Conservation (phyloP, 1,140 invertebrate genomes). For the Trichonephila clavipes region DNA sequence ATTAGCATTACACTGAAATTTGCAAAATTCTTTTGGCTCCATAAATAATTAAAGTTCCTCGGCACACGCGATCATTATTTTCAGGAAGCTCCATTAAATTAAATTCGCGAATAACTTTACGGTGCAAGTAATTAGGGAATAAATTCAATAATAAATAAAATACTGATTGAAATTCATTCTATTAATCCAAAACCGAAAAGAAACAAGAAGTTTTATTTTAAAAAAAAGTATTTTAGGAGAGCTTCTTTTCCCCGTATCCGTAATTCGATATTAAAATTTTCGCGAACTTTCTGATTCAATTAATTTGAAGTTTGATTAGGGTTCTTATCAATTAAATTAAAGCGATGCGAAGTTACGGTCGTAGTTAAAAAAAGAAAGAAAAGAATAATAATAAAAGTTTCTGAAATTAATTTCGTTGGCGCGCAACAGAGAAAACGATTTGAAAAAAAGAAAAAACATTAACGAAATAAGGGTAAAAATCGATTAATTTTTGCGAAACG, state of each 20-base stretch:
- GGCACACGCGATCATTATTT: constrained; percentile 3
- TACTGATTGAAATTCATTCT: constrained; percentile 70
- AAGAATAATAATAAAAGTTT: constrained; percentile 52
- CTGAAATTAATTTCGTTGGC: constrained; percentile 65
- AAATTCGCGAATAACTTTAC: constrained; percentile 55
- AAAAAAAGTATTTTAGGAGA: constrained; percentile 60
- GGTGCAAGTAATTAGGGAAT: constrained; percentile 56
- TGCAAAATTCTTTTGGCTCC: not conserved
- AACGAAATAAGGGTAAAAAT: constrained; percentile 47
- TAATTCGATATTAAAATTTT: constrained; percentile 74
- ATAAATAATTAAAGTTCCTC: constrained; percentile 56
- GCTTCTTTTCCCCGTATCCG: constrained; percentile 20
- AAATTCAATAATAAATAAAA: constrained; percentile 70
- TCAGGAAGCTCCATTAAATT: constrained; percentile 54
- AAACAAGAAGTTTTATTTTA: constrained; percentile 6
- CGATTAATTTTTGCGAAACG: constrained; percentile 68
- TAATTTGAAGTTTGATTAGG: constrained; percentile 74
- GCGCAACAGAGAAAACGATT: constrained; percentile 62
- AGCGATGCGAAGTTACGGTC: constrained; percentile 35
- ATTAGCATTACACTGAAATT: not conserved
- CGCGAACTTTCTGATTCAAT: constrained; percentile 66
- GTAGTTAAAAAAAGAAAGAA: not conserved
- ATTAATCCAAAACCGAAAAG: constrained; percentile 31
- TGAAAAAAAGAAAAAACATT: constrained; percentile 46
- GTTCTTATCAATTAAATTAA: constrained; percentile 74